phyloP scores from a whole-genome alignment of 2,888 invertebrate species.

The Synanthedon tipuliformis region DNA sequence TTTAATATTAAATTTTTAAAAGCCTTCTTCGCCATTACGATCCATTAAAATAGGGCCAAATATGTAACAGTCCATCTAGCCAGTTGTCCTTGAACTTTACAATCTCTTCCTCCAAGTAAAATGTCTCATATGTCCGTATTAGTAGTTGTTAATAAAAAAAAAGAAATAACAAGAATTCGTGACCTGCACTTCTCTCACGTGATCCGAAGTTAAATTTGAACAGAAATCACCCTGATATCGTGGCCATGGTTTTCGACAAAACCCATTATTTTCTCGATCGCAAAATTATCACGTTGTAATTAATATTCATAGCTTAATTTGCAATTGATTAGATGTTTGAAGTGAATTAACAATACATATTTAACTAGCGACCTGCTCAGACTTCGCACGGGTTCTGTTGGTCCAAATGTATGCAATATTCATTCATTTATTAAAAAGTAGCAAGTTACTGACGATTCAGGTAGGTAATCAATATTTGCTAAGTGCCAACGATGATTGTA shows the following conservation, averaged over 20 bases:
- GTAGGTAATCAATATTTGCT: too few species aligned
- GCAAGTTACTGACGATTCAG: too few species aligned
- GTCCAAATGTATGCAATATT: too few species aligned
- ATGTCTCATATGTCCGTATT: slow-evolving; percentile 11
- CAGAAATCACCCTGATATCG: background rate
- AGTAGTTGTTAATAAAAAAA: slow-evolving; percentile 8
- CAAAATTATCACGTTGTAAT: slow-evolving; percentile 1
- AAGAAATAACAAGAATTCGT: slow-evolving; percentile 12
- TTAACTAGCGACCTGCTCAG: too few species aligned
- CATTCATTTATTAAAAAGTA: too few species aligned
- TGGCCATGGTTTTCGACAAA: background rate
- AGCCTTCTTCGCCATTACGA: background rate
- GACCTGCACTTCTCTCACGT: slow-evolving; percentile 5
- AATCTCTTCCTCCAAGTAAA: slow-evolving; percentile 37
- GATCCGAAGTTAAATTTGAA: background rate
- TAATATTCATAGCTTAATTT: too few species aligned
- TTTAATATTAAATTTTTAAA: too few species aligned
- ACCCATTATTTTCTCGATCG: slow-evolving; percentile 4
- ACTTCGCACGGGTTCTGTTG: too few species aligned
- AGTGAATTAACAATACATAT: too few species aligned
- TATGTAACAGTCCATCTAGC: slow-evolving; percentile 1
- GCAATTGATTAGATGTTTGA: too few species aligned
- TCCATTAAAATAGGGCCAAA: background rate
- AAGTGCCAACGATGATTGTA: too few species aligned
- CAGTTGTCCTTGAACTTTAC: slow-evolving; percentile 39